Base-by-base conservation (phyloP, 2,888 invertebrate genomes). In the Allolobophora icterica region DNA sequence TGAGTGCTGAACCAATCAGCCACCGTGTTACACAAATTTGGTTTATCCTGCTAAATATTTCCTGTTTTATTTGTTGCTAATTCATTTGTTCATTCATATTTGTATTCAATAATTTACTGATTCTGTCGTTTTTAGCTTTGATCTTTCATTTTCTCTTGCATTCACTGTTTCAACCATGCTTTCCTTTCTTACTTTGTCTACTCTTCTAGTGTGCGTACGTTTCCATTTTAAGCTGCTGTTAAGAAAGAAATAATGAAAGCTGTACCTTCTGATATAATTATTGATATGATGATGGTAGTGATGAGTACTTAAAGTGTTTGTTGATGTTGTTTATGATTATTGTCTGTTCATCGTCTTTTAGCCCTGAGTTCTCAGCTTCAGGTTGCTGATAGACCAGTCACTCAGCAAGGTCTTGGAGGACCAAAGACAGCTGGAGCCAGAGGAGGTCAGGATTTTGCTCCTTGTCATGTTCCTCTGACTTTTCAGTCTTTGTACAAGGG, bases 321-420 rank as follows among this genome's bases (percentile, higher is more conserved):
- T 1, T n/a, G 71, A 8, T 71, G n/a, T 71, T 71, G 71, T 71
- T n/a, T 71, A 30, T n/a, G 30, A 13, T 71, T n/a, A 1, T 8
- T 71, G n/a, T 71, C 5, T 19, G 1, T 84, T 84, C 30, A n/a
- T 52, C 35, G 33, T 84, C 24, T 90, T 91, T 92, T 92, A 94
- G 95, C 95, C 2, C 92, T 95, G 90, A 94, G 93, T 92, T 93
- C 95, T 15, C 94, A 95, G 91, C 94, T 95, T 87, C 94, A 94
- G 84, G 95, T 97, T 94, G 96, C 97, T 90, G 97, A 97, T 93
- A 96, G 97, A 91, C 97, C 97, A 30, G 97, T 97, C 94, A 97
- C 97, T 1, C 97, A 97, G 94, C 97, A 97, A 96, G 97, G 97
- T 0, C 96, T 97, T 90, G 96, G 95, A 52, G 97, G 97, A 0